These are phyloP conservation scores for Nasalis larvatus DNA, from an alignment of 2,113 vertebrate genomes.

Conservation along the genomic window DNA sequence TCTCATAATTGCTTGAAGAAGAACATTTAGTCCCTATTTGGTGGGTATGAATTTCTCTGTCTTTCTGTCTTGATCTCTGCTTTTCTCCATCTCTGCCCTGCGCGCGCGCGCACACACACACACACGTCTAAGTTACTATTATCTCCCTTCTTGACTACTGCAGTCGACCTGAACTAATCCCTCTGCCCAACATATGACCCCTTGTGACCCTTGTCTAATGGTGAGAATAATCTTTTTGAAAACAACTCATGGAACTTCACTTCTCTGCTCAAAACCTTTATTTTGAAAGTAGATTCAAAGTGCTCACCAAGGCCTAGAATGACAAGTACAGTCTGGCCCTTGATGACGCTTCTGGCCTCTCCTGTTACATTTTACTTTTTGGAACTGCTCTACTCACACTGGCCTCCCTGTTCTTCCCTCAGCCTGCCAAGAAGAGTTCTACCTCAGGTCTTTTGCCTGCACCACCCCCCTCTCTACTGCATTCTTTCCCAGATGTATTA, in stretches of 20 bases:
- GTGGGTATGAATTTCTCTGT: neutral
- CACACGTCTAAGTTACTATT: neutral
- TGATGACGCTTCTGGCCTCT: neutral
- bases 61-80: neutral
- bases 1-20: neutral
- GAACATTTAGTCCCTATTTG: neutral
- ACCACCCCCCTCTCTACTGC: rapidly evolving
- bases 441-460: neutral
- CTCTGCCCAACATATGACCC: neutral
- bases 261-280: neutral
- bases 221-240: neutral
- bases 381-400: too few relatives aligned
- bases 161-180: neutral
- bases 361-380: neutral
- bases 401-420: neutral
- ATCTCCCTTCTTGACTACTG: neutral
- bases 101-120: rapidly evolving
- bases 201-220: neutral
- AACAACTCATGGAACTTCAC: neutral
- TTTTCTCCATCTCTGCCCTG: neutral
- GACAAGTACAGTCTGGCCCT: neutral
- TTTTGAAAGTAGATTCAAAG: neutral
- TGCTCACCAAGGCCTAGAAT: neutral
- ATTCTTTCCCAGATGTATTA: neutral
- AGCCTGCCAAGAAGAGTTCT: neutral